Base-by-base conservation (phyloP, 2,888 invertebrate genomes). In the Gymnosoma rotundatum region DNA sequence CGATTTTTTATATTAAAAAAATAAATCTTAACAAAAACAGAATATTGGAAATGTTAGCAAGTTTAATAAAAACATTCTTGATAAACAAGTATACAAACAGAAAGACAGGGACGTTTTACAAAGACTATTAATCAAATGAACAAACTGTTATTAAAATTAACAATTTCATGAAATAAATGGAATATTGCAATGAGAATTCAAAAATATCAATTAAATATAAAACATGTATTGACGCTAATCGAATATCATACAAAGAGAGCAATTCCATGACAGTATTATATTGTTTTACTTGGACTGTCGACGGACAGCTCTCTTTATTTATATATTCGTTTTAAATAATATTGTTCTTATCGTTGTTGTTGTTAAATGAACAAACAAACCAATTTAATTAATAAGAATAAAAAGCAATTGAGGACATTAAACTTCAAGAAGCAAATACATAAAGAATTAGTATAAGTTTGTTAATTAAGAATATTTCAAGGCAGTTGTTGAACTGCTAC, bases 221-320 rank as follows among this genome's bases (percentile, higher is more conserved):
- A 58, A 75, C 61, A 64, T 70, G 69, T 79, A 76, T 83, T 87
- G 87, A 54, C 79, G 89, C 80, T 87, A 87, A 87, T 93, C 94
- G 94, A 95, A 95, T 94, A 95, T 95, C 95, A 96, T 96, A 97
- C 97, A 98, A 98, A 98, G 98, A 98, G 98, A 98, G 98, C 98
- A 98, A 98, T 97, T 98, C 98, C 98, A 98, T 98, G 98, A 98
- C 98, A 98, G 98, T 98, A 95, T 95, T 91, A 89, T 81, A 87
- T 87, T 95, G 58, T 94, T 94, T 93, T 93, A 93, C 94, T 96
- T 95, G 96, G 97, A 98, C 98, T 98, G 98, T 98, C 98, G 97
- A 98, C 97, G 97, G 98, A 98, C 97, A 97, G 98, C 98, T 98
- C 98, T 98, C 98, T 98, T 98, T 95, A 97, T 96, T 95, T 95